Evolutionary conservation across 2,113 vertebrate genomes (phyloP).

Genomic region (Ceyx melanurus): DNA sequence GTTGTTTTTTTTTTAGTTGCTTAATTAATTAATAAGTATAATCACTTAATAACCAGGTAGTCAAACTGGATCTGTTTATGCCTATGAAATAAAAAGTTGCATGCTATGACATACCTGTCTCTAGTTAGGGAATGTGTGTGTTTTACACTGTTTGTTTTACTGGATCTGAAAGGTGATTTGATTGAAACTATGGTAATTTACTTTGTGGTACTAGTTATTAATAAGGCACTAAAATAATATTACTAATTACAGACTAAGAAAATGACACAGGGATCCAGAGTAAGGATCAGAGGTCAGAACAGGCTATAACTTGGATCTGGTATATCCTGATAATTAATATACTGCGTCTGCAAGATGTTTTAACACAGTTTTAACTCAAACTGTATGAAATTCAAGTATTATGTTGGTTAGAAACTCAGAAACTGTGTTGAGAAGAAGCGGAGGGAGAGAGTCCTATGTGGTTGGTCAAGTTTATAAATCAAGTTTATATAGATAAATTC

Average conservation of each 20-base stretch:
- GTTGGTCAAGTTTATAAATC: background rate
- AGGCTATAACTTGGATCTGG: background rate
- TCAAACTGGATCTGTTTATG: slow-evolving; percentile 20
- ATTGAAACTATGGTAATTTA: background rate
- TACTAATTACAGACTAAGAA: slow-evolving; percentile 20
- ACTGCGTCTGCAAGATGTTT: background rate
- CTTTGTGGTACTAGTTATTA: background rate
- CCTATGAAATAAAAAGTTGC: slow-evolving; percentile 2
- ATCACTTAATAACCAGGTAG: slow-evolving; percentile 5
- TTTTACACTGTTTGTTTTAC: background rate
- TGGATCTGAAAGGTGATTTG: background rate
- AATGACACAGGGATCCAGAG: background rate
- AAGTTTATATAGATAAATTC: background rate
- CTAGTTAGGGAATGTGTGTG: background rate
- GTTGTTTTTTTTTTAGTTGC: background rate
- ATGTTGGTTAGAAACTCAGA: background rate
- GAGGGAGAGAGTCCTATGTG: background rate
- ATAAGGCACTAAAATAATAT: background rate
- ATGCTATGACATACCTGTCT: background rate
- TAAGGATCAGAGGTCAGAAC: background rate
- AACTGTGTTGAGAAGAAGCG: background rate
- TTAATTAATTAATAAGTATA: slow-evolving; percentile 27
- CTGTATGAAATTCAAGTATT: background rate
- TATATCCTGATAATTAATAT: background rate
- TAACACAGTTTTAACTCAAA: background rate